Percentiles rank a stretch among this genome's conserved stretches.
These are phyloP conservation scores for Triops cancriformis DNA, from an alignment of 1,140 invertebrate species.

Conservation along the genomic window DNA sequence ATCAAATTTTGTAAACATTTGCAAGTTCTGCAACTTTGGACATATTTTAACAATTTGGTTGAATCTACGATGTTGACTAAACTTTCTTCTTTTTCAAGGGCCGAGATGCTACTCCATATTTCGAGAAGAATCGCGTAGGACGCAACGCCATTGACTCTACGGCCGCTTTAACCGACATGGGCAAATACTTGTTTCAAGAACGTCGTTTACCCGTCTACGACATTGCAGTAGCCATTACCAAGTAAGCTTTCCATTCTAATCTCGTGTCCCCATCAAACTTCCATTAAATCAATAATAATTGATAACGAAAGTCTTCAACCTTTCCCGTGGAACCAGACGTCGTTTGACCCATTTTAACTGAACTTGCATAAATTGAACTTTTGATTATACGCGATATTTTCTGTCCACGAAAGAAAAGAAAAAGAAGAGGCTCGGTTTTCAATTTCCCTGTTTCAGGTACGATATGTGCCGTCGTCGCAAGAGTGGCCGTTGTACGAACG, in stretches of 20 bases:
- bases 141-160: constrained; percentile 89
- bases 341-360: too few relatives aligned
- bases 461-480: constrained; percentile 91
- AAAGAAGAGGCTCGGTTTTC: not conserved
- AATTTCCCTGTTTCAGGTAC: constrained; percentile 57
- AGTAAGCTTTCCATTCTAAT: constrained; percentile 55
- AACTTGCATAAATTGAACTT: too few relatives aligned
- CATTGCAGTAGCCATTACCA: constrained; percentile 89
- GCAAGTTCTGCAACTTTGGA: too few relatives aligned
- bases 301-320: not conserved
- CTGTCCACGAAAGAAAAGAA: not conserved
- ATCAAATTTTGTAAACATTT: too few relatives aligned
- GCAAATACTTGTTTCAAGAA: constrained; percentile 91
- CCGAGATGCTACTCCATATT: constrained; percentile 85
- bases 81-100: constrained; percentile 51
- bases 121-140: constrained; percentile 84
- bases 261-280: not conserved
- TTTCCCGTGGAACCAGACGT: too few relatives aligned
- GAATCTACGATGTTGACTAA: too few relatives aligned
- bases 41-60: too few relatives aligned
- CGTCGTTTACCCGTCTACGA: constrained; percentile 87
- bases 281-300: not conserved
- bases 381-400: too few relatives aligned
- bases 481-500: constrained; percentile 88
- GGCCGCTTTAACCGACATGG: constrained; percentile 88